These are phyloP conservation scores for Artibeus lituratus DNA, from an alignment of 2,797 vertebrate species.

Conservation along the genomic window DNA sequence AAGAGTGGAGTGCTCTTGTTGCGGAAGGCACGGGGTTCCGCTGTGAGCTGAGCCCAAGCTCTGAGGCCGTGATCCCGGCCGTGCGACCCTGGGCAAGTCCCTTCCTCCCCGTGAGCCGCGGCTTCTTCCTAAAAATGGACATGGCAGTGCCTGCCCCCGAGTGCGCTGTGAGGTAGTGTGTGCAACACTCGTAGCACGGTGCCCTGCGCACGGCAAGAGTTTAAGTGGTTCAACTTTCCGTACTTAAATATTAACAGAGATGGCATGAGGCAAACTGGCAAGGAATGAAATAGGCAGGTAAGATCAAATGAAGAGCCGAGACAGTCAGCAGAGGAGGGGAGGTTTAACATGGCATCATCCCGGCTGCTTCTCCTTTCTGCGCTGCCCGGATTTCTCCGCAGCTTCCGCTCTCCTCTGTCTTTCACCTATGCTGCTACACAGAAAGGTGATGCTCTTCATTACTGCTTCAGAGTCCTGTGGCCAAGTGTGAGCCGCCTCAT, in stretches of 20 bases:
- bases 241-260: not conserved
- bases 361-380: not conserved
- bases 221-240: not conserved
- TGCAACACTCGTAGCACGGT: not conserved
- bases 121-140: not conserved
- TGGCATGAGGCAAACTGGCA: not conserved
- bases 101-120: not conserved
- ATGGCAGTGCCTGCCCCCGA: rapidly evolving
- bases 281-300: not conserved
- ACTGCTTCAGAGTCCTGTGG: not conserved
- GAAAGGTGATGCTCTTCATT: not conserved
- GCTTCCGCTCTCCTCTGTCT: not conserved
- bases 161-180: not conserved
- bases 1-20: not conserved
- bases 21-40: too few relatives aligned
- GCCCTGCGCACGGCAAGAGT: not conserved
- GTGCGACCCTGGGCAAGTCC: too few relatives aligned
- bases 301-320: not conserved
- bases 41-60: not conserved
- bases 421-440: not conserved
- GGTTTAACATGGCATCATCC: not conserved
- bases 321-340: not conserved
- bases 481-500: not conserved
- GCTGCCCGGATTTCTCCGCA: not conserved
- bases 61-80: not conserved